A percentile compares a stretch with the other conserved stretches of the same genome.
phyloP scores from a whole-genome alignment of 2,113 vertebrate species.

The Ia io region DNA sequence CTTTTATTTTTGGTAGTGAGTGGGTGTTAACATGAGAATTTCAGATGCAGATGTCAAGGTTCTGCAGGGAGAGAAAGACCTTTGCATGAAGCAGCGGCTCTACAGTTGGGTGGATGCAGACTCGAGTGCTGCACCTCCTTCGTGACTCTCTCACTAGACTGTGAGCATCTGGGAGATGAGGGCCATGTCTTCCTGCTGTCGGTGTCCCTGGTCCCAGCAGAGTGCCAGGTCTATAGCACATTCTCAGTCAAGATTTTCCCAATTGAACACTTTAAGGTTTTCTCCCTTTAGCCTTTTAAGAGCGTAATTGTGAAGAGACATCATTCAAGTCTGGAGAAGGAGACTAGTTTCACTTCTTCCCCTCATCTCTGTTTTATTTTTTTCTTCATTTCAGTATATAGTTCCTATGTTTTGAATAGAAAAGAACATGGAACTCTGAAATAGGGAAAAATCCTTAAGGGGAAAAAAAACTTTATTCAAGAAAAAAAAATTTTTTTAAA shows the following conservation, averaged over 20 bases:
- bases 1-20: not conserved
- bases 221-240: rapidly evolving
- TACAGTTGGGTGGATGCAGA: too few species aligned
- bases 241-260: not conserved
- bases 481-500: not conserved
- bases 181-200: rapidly evolving
- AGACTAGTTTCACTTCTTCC: not conserved
- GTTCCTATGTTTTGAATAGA: not conserved
- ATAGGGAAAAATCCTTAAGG: not conserved
- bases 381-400: not conserved
- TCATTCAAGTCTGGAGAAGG: not conserved
- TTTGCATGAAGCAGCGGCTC: not conserved
- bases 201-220: not conserved
- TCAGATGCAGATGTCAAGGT: not conserved
- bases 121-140: rapidly evolving
- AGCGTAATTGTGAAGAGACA: not conserved
- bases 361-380: not conserved
- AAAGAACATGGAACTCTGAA: not conserved
- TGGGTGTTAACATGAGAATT: not conserved
- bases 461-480: not conserved
- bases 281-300: not conserved
- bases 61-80: not conserved
- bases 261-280: rapidly evolving
- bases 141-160: not conserved
- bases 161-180: not conserved